Base-by-base conservation (phyloP, 2,113 vertebrate species). In the Epinephelus moara region DNA sequence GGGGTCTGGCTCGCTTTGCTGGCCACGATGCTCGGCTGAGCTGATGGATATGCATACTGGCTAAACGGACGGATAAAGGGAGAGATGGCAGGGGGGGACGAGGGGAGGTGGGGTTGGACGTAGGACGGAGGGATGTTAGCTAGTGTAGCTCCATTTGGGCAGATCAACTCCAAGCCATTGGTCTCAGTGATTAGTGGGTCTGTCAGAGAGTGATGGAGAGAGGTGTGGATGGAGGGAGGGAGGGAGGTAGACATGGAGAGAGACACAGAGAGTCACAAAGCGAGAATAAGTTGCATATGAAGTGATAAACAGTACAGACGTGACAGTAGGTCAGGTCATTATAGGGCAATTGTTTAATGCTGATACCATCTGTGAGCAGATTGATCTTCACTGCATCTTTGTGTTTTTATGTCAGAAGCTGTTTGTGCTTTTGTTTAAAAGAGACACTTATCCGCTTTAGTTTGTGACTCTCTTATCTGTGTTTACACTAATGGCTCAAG, bases 41-140 rank as follows among this genome's bases (percentile, higher is more conserved):
- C 91, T 92, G 92, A 95, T 92, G 90, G 94, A 91, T 93, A 93
- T 93, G 92, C 92, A 93, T 93, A 92, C 92, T 91, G 88, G 89
- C 92, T 93, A 88, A 92, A 91, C 70, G 89, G 78, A 88, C 18
- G 76, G 92, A 89, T 93, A 85, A 88, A 88, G 74, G 89, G 84
- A 87, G 80, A 82, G 75, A 87, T 85, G 91, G 78, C 30, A 5
- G 70, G 86, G 62, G 78, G 72, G 80, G 37, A 18, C 17, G 61
- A 9, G n/a, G 61, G 63, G 62, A 52, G 62, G 42, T 27, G 18
- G 64, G 64, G n/a, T 91, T 86, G 84, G 85, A 74, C 4, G 67
- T 40, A 69, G 85, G 82, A 80, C 10, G 80, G 55, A 82, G 69
- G 30, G 64, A 81, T 79, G 90, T 84, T 91, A 68, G 88, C 89